phyloP scores from a whole-genome alignment of 2,888 invertebrate genomes.

The Synanthedon formicaeformis region DNA sequence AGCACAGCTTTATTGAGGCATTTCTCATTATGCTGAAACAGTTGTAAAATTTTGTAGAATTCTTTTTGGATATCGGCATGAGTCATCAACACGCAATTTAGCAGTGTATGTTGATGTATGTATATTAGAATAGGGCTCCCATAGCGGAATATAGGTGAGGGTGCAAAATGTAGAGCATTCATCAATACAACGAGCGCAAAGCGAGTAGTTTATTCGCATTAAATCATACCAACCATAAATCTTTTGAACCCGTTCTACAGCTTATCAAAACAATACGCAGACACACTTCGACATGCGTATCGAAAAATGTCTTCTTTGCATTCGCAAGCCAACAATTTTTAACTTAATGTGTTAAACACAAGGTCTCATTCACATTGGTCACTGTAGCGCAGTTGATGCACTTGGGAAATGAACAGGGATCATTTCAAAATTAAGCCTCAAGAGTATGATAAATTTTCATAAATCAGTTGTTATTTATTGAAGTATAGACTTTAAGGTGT shows the following conservation, averaged over 20 bases:
- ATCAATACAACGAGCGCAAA: constrained; percentile 57
- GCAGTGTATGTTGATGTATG: not conserved
- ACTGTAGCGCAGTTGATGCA: constrained; percentile 21
- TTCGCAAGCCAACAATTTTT: constrained; percentile 21
- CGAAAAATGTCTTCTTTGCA: constrained; percentile 44
- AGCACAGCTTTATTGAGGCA: too few species aligned
- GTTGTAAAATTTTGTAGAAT: not conserved
- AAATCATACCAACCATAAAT: constrained; percentile 69
- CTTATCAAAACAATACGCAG: constrained; percentile 72
- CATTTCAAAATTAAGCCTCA: constrained; percentile 69
- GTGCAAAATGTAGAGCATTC: constrained; percentile 54
- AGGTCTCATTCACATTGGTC: constrained; percentile 39
- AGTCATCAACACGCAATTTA: not conserved
- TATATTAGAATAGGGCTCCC: not conserved
- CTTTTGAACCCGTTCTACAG: constrained; percentile 66
- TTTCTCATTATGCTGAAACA: too few species aligned
- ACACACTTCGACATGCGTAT: constrained; percentile 56
- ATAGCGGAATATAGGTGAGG: constrained; percentile 23
- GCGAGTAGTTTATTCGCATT: constrained; percentile 69
- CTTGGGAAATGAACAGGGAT: constrained; percentile 29
- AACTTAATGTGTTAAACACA: constrained; percentile 31
- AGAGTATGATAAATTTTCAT: constrained; percentile 68
- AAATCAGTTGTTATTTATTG: constrained; percentile 67
- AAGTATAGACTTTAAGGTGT: constrained; percentile 66
- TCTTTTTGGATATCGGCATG: not conserved